Evolutionary conservation across 2,888 invertebrate species (phyloP).

Genomic region (Beris morrisii): DNA sequence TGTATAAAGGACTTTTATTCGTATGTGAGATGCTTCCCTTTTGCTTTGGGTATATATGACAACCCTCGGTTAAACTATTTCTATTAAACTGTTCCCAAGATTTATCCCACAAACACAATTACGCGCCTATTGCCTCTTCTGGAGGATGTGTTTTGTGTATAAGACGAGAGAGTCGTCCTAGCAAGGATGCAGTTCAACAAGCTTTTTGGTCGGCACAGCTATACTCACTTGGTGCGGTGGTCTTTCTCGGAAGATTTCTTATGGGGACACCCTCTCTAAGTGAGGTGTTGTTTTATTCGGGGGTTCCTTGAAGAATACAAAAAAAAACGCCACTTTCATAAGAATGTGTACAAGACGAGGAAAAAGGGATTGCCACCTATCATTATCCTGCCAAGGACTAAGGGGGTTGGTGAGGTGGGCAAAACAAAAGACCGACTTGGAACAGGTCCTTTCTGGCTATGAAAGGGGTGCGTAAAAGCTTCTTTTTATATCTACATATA

Average conservation of each 20-base stretch:
- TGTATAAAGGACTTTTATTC: no score
- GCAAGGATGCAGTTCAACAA: slow-evolving; percentile 9
- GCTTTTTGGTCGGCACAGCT: neutral
- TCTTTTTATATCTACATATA: neutral
- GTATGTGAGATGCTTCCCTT: no score
- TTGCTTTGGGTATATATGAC: slow-evolving; percentile 3
- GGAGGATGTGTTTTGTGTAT: neutral
- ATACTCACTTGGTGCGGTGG: no score
- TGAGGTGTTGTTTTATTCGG: no score
- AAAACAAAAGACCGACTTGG: slow-evolving; percentile 9
- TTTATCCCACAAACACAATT: slow-evolving; percentile 24
- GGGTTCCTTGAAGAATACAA: no score
- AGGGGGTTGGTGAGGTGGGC: no score
- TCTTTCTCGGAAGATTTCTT: no score
- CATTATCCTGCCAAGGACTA: no score
- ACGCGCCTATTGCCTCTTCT: neutral
- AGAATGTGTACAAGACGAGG: no score
- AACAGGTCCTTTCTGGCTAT: slow-evolving; percentile 11
- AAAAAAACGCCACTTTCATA: no score
- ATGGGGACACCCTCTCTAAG: no score
- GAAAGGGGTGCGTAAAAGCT: slow-evolving; percentile 36
- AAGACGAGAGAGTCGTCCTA: neutral
- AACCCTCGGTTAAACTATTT: slow-evolving; percentile 15
- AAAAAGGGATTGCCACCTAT: no score
- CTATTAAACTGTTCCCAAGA: slow-evolving; percentile 15